Evolutionary conservation across 2,888 invertebrate genomes (phyloP), one percentile per base, ranked within the genome.

Genomic region (Diarsia mendica): DNA sequence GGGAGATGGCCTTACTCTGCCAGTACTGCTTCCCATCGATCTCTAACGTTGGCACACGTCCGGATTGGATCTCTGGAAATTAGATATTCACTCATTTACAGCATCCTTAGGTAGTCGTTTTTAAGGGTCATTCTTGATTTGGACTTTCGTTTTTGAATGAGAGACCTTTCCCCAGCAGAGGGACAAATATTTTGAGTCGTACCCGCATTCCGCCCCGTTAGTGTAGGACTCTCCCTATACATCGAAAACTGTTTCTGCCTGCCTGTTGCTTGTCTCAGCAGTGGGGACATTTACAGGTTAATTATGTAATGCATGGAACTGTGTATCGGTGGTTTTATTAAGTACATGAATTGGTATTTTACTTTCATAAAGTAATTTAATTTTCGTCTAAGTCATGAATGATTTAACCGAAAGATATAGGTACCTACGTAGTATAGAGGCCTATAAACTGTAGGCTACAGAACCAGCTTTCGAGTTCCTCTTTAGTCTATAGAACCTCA

Each of bases 11-110:
- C 2, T 93, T 70, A 51, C 97, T 97, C 90, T 98, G 98, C 48
- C 97, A 95, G 76, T 97, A 93, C 80, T 93, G 90, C 89, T 97
- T 97, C 5, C 97, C 97, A 74, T 97, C 97, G 4, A 97, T 93
- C 91, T 97, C 97, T 66, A 98, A 87, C 0, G 97, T 91, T 0
- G 98, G 98, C 77, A 97, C 89, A 90, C 97, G 97, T 0, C 97
- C 97, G 89, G 97, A 97, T 96, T 68, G 93, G 86, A 85, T 88
- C 49, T 86, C 92, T 92, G 86, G 13, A 72, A 72, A 18, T 46
- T 15, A 33, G 33, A 51, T 0, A n/a, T 1, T 15, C 33, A 18
- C 23, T 44, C 20, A 90, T 23, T 10, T 39, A 48, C 18, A 20
- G 33, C 28, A 15, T 15, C 20, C 13, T 55, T 6, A 55, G 23